A percentile compares a stretch with the other conserved stretches of the same genome.
These are phyloP conservation scores for Oedothorax gibbosus DNA, from an alignment of 1,140 invertebrate genomes.

Conservation along the genomic window DNA sequence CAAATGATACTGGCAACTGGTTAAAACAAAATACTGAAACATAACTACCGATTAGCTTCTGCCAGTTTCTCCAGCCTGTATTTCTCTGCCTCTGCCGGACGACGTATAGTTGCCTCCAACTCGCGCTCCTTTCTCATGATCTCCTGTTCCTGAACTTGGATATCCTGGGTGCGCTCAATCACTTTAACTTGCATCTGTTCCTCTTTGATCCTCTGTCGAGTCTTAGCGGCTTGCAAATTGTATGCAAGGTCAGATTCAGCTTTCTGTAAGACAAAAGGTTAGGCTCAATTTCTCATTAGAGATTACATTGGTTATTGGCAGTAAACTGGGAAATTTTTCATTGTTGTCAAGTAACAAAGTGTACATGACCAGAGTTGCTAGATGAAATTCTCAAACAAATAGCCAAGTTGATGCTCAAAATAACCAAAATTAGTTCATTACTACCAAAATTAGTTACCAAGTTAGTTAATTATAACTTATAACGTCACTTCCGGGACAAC, in stretches of 20 bases:
- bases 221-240: slow-evolving; percentile 71
- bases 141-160: slow-evolving; percentile 67
- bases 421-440: no score
- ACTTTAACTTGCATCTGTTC: slow-evolving; percentile 71
- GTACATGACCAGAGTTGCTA: no score
- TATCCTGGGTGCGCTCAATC: slow-evolving; percentile 71
- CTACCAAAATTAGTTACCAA: no score
- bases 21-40: neutral
- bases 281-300: no score
- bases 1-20: no score
- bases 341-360: no score
- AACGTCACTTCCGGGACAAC: no score
- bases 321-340: no score
- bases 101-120: slow-evolving; percentile 69
- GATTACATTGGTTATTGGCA: no score
- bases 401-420: no score
- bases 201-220: slow-evolving; percentile 71
- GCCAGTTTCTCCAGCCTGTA: slow-evolving; percentile 89
- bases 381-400: no score
- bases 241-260: slow-evolving; percentile 71
- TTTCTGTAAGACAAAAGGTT: slow-evolving; percentile 67
- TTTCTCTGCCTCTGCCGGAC: slow-evolving; percentile 71
- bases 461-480: no score
- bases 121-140: slow-evolving; percentile 67
- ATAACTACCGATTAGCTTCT: slow-evolving; percentile 79